Evolutionary conservation across 2,797 vertebrate species (phyloP).

Genomic region (Myotis daubentonii): DNA sequence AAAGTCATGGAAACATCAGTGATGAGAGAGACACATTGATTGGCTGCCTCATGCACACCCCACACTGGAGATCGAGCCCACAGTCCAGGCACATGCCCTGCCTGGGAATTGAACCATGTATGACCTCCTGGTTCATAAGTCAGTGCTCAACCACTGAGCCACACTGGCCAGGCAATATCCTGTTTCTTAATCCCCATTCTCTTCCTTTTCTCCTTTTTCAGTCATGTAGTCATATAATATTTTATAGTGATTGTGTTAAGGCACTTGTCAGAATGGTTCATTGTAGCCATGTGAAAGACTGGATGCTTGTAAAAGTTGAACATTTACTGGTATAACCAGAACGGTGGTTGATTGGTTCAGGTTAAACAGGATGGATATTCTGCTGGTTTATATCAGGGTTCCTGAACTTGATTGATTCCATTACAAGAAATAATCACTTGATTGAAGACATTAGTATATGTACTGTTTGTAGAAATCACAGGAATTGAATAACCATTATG

Average conservation of each 20-base stretch:
- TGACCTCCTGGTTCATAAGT: background rate
- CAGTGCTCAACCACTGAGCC: background rate
- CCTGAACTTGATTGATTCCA: background rate
- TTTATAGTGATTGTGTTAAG: background rate
- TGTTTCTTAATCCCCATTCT: background rate
- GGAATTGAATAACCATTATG: background rate
- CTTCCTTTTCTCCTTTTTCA: background rate
- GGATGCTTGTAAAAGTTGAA: background rate
- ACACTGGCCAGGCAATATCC: background rate
- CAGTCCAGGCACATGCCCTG: background rate
- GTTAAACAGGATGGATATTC: background rate
- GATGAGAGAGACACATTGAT: background rate
- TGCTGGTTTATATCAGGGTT: background rate
- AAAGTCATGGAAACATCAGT: background rate
- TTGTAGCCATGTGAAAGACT: background rate
- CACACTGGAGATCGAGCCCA: too few species aligned
- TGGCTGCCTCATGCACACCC: background rate
- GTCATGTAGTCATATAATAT: background rate
- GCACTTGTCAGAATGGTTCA: background rate
- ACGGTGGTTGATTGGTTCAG: background rate
- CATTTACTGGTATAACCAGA: background rate
- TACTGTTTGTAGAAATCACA: background rate
- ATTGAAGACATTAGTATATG: background rate
- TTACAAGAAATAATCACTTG: slow-evolving; percentile 3
- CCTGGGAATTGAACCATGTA: background rate